Percentiles rank a stretch among this genome's conserved stretches.
Conservation (phyloP, 2,888 invertebrate species). For the Acronicta alni region DNA sequence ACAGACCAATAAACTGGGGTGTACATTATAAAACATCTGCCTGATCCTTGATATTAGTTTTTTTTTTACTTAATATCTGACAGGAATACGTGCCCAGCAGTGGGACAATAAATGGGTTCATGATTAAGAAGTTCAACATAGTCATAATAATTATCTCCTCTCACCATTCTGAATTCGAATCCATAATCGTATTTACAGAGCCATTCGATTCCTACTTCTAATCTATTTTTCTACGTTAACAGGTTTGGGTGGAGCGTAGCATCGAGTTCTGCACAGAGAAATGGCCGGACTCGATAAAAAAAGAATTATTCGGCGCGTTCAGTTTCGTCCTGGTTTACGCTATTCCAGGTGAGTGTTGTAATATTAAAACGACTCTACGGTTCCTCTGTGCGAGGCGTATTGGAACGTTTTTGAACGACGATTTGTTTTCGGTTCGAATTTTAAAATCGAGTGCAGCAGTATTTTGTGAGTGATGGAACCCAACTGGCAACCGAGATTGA, state of each 20-base stretch:
- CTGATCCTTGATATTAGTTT: no score
- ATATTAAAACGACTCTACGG: conserved; percentile 12
- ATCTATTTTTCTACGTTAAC: conserved; percentile 30
- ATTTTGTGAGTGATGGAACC: background rate
- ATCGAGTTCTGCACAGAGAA: conserved; percentile 91
- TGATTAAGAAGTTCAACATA: no score
- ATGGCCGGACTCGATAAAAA: conserved; percentile 88
- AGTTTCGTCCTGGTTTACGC: conserved; percentile 94
- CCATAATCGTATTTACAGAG: no score
- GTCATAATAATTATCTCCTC: no score
- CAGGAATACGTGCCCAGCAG: no score
- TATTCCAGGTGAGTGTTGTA: conserved; percentile 90
- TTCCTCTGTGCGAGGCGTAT: background rate
- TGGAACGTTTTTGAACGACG: background rate
- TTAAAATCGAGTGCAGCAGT: background rate
- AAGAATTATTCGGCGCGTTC: conserved; percentile 91
- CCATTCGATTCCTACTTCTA: conserved; percentile 9
- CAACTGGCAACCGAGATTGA: background rate
- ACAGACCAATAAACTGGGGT: no score
- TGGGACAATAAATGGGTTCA: no score
- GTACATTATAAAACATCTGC: no score
- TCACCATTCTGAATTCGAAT: no score
- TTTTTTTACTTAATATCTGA: no score
- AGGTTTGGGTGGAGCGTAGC: conserved; percentile 77
- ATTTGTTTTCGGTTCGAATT: background rate